Base-by-base conservation (phyloP, 2,113 vertebrate species). In the Eonycteris spelaea region DNA sequence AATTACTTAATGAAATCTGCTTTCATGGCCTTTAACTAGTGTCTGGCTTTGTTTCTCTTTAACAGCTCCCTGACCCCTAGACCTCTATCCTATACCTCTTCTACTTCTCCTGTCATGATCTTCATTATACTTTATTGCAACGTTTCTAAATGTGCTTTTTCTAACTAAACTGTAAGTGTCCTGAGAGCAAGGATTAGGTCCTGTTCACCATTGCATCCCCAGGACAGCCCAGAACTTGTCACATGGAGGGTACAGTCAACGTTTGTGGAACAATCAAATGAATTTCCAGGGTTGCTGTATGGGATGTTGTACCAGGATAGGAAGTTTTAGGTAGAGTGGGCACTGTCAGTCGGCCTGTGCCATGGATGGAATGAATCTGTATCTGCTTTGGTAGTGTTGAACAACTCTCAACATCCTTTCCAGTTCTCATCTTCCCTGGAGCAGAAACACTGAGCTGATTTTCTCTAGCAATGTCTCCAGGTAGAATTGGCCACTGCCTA, bases 291-390 rank as follows among this genome's bases (percentile, higher is more conserved):
- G 11, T 55, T 40, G 12, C 10, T 8, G 0, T 40, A 0, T 71
- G 38, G 55, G 43, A 28, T 11, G 5, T 59, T 38, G 30, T 30
- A 55, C 19, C 30, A 10, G 2, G 1, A 57, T 4, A 26, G 40
- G 61, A 40, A 85, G 75, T 51, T 38, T 73, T 78, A 55, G 55
- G n/a, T 53, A 33, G 43, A 26, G 22, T 61, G 74, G 30, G 18
- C 12, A 8, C 15, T 3, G 19, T 38, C 18, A 21, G 22, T 53
- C 0, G 15, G 48, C 21, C 33, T 16, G 24, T 0, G 0, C 16
- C 45, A 4, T 19, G 55, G 19, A 13, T 22, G 43, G 16, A 22
- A 28, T 26, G 86, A 71, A 77, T 80, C 43, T 48, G 45, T 19
- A 15, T 74, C 55, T 43, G 7, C 57, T 24, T 75, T 28, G 35